Base-by-base conservation (phyloP, 2,888 invertebrate species). In the Steinernema hermaphroditum region DNA sequence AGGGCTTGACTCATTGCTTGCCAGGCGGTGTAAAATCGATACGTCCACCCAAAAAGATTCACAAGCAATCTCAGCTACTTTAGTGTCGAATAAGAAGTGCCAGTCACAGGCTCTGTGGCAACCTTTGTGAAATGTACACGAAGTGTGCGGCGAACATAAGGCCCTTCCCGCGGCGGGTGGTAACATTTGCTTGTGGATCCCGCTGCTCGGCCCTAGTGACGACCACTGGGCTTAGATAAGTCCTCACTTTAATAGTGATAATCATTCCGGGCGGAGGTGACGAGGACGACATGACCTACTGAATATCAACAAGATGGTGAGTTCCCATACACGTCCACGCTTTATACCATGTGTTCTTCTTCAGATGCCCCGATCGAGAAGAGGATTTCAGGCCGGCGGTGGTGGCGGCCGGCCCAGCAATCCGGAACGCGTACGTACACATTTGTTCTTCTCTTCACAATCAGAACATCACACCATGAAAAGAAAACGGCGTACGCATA, bases 361-460 rank as follows among this genome's bases (percentile, higher is more conserved):
- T 75, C 29, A 79, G 79, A 78, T 79, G 71, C 73, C 81, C 22
- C 69, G 81, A 71, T 71, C 77, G 70, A 72, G 79, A 41, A 74
- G 79, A 29, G 81, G 80, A 32, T 78, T 79, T 44, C 79, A 79
- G 70, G 73, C 54, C 41, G 81, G 49, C 22, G 70, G 69, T 4
- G 76, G 77, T n/a, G 76, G 74, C 27, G 68, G 74, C 22, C 75
- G 78, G 37, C 70, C 68, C 16, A 79, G 77, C 49, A 78, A 79
- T 71, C 82, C 76, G 72, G 85, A 86, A 62, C 76, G 83, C 29
- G 83, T 84, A 29, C 77, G 85, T 44, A 85, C 85, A 6, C 85
- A 85, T 81, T 75, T 85, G 14, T 77, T 85, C 70, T 85, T 85
- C 77, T 79, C 81, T 8, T 77, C 78, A 8, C 78, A 85, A 62